Percentiles rank a stretch among this genome's conserved stretches.
Conservation (phyloP, 2,888 invertebrate species). For the Exephanes ischioxanthus region DNA sequence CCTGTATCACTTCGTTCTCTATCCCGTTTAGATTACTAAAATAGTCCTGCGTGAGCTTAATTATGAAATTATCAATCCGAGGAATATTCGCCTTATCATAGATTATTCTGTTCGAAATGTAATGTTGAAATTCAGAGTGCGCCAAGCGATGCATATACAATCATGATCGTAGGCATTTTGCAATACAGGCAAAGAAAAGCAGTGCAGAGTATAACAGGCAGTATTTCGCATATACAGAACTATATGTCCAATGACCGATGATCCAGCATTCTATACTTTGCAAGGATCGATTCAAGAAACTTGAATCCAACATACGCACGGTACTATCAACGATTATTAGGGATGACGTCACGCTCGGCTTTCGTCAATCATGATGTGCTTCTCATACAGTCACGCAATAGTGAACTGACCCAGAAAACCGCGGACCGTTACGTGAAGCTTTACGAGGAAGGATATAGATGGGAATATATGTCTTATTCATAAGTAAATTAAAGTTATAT, state of each 20-base stretch:
- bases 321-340: background rate
- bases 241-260: too few relatives aligned
- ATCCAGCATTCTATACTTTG: slow-evolving; percentile 40
- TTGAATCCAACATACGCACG: background rate
- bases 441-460: slow-evolving; percentile 15
- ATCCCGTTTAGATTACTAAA: background rate
- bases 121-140: background rate
- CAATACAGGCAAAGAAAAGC: too few relatives aligned
- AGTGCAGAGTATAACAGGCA: too few relatives aligned
- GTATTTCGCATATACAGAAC: too few relatives aligned
- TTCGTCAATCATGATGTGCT: background rate
- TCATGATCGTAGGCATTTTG: slow-evolving; percentile 10
- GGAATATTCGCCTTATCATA: background rate
- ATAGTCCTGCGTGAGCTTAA: background rate
- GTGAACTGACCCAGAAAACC: background rate
- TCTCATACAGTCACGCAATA: background rate
- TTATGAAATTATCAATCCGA: background rate
- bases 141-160: background rate
- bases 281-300: background rate
- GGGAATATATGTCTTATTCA: slow-evolving; percentile 31
- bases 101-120: background rate
- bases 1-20: background rate
- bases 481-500: background rate
- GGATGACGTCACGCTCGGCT: background rate
- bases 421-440: background rate